Percentiles rank a stretch among this genome's conserved stretches.
Conservation (phyloP, 1,140 invertebrate genomes). For the Drusus annulatus region DNA sequence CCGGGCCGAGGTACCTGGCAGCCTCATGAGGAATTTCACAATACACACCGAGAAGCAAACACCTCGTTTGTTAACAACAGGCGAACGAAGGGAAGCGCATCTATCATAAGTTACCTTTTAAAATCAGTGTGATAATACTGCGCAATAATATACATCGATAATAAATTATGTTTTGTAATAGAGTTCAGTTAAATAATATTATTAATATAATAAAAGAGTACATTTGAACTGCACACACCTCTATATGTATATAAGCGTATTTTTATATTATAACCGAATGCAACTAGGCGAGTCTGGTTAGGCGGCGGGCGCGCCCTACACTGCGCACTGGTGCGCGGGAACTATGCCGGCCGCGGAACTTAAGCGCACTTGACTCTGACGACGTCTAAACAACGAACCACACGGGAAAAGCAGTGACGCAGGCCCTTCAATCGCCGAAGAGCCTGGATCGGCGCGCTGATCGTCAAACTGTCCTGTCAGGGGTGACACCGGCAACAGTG, state of each 20-base stretch:
- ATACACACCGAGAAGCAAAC: constrained; percentile 24
- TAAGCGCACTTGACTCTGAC: constrained; percentile 35
- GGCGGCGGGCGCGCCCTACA: constrained; percentile 18
- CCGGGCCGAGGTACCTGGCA: neutral
- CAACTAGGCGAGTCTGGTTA: constrained; percentile 25
- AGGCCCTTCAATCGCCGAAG: neutral
- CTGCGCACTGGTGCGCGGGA: constrained; percentile 11
- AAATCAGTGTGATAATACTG: constrained; percentile 49
- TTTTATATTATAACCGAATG: constrained; percentile 45
- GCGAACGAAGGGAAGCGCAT: constrained; percentile 7
- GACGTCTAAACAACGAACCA: neutral
- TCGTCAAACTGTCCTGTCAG: constrained; percentile 9
- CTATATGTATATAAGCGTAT: constrained; percentile 55
- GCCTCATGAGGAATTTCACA: constrained; percentile 38
- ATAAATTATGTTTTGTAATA: constrained; percentile 44
- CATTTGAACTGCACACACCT: constrained; percentile 46
- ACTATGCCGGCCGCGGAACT: constrained; percentile 6
- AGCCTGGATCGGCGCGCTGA: neutral
- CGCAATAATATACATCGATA: constrained; percentile 55
- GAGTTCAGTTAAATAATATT: constrained; percentile 42
- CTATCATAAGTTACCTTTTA: constrained; percentile 37
- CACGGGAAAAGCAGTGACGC: neutral
- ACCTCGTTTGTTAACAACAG: constrained; percentile 22
- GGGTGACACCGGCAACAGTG: too few relatives aligned
- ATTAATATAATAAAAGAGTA: constrained; percentile 44